Base-by-base conservation (phyloP, 2,888 invertebrate genomes). In the Caenorhabditis plicata region DNA sequence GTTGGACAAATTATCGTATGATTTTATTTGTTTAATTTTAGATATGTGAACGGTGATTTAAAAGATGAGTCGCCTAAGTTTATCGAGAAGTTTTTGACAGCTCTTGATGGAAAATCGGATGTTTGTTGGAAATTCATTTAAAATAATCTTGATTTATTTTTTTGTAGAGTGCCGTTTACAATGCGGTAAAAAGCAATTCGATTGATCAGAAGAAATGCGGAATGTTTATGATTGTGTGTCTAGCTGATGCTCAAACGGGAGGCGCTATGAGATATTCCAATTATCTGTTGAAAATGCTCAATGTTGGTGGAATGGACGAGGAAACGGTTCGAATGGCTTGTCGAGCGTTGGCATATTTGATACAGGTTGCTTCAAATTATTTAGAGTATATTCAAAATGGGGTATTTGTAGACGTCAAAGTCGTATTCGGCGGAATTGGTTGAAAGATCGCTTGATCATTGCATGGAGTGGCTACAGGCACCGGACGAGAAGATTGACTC, bases 391-490 rank as follows among this genome's bases (percentile, higher is more conserved):
- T 23, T 23, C n/a, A 20, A 3, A 36, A 35, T 20, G 22, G 26
- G 8, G 5, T 8, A 27, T 13, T 41, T 45, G 29, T 40, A 76
- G 72, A 75, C 83, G 0, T 84, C 84, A 7, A 94, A 94, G 13
- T 91, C 92, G 0, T 92, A 91, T 82, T 90, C 94, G 26, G 91
- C 92, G 0, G 93, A 94, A 81, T 93, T 94, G 81, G 93, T 96
- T n/a, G 94, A 95, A 78, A 93, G 93, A 84, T 94, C 95, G 84
- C 91, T 95, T 1, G 92, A 92, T 82, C 86, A 91, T 78, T 92
- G 95, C 1, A 90, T 93, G 81, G 96, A 96, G 82, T 94, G 92
- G 92, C 85, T 96, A 4, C 88, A 89, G n/a, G n/a, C n/a, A 23
- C 23, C 42, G 90, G 13, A 35, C 13, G 19, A 89, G 44, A 93